These are phyloP conservation scores for Himalopsyche kuldschensis DNA, from an alignment of 2,888 invertebrate species.

Conservation along the genomic window DNA sequence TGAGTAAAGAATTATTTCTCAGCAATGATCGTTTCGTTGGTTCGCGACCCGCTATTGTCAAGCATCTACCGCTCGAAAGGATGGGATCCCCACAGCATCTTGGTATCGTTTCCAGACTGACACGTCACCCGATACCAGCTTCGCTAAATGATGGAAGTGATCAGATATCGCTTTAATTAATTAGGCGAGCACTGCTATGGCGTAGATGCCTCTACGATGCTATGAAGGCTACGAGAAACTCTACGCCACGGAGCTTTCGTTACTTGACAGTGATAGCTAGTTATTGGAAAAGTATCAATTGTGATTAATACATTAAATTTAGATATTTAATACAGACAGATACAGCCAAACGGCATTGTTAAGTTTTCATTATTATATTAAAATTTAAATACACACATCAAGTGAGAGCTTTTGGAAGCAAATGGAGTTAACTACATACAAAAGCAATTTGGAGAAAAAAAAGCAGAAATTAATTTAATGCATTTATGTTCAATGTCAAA, in stretches of 20 bases:
- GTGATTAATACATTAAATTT: neutral
- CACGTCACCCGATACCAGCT: slow-evolving; percentile 26
- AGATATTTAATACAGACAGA: too few species aligned
- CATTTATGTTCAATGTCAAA: too few species aligned
- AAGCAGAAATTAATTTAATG: too few species aligned
- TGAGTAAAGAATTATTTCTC: too few species aligned
- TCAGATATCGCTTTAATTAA: slow-evolving; percentile 38
- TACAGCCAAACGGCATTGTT: too few species aligned
- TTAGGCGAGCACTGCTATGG: slow-evolving; percentile 21
- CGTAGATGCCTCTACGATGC: slow-evolving; percentile 12
- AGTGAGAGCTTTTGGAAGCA: too few species aligned
- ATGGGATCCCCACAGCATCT: neutral
- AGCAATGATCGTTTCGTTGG: too few species aligned
- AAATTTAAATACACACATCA: too few species aligned
- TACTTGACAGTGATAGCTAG: neutral
- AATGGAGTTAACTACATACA: too few species aligned
- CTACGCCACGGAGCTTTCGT: neutral
- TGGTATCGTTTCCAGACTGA: slow-evolving; percentile 27
- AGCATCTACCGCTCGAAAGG: neutral
- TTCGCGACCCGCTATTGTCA: neutral
- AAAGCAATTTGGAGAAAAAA: too few species aligned
- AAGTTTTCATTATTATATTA: too few species aligned
- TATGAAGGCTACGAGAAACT: neutral
- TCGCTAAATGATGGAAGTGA: slow-evolving; percentile 29
- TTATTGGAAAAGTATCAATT: neutral